Evolutionary conservation across 2,797 vertebrate genomes (phyloP), one percentile per base, ranked within the genome.

Genomic region (Bradypodion pumilum): DNA sequence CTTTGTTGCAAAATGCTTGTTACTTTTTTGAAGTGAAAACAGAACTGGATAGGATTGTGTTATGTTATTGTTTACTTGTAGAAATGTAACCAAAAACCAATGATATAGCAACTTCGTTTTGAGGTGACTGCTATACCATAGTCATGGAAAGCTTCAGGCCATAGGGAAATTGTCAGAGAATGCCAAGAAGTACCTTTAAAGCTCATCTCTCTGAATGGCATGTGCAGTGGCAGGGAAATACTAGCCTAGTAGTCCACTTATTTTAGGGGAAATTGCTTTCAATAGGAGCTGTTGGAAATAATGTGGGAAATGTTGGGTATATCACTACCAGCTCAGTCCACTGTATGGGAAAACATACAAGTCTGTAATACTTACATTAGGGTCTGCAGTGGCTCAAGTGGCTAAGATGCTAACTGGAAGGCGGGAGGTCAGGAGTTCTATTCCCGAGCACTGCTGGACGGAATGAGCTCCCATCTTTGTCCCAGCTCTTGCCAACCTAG

Each of bases 111-210:
- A 52, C 40, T 35, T 59, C 16, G 32, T 86, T 83, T 56, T 37
- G 15, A n/a, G 77, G 46, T 23, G 44, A 21, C 83, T 65, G 81
- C 60, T 92, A 32, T 73, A 29, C 37, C 81, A 66, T 81, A 79
- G 65, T 89, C 86, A 88, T 92, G 85, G 85, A 83, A 86, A 89
- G 80, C 52, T 56, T 88, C 0, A 0, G 62, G 83, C 84, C 85
- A 60, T 80, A 82, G 82, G 80, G 72, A 86, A 78, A 44, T 89
- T 87, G 79, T 75, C 12, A 81, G 85, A 81, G 88, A 87, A 90
- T 74, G 62, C 87, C 88, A 91, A 88, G 59, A 77, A 90, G 90
- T 2, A 56, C 29, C 37, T 46, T 78, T 80, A 49, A 89, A 85
- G 59, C 68, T 80, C 81, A 85, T 88, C 44, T 86, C 81, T 37